Conservation (phyloP, 2,797 vertebrate genomes). For the Cuniculus paca region DNA sequence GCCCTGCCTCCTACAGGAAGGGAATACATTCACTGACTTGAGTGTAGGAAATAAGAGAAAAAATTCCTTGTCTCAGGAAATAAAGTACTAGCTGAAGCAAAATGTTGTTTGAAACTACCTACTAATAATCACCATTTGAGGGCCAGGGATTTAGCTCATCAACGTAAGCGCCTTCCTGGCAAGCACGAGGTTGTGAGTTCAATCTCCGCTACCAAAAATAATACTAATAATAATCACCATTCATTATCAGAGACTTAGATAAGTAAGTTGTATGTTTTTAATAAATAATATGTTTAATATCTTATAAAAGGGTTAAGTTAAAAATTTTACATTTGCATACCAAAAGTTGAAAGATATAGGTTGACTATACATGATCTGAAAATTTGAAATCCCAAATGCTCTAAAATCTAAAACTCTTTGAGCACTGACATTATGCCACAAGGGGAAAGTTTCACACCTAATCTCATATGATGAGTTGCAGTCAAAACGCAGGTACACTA, state of each 20-base stretch:
- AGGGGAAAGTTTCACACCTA: neutral
- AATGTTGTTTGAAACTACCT: neutral
- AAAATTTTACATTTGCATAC: neutral
- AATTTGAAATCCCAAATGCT: neutral
- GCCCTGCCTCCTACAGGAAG: neutral
- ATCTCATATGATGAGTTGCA: neutral
- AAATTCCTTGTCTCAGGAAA: neutral
- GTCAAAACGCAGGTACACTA: neutral
- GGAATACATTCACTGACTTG: neutral
- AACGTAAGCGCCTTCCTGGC: too few species aligned
- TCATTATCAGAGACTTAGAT: neutral
- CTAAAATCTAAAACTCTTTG: neutral
- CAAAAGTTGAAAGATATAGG: neutral
- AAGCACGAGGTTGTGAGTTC: too few species aligned
- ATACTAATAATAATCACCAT: neutral
- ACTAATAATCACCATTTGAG: neutral
- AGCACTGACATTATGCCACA: neutral
- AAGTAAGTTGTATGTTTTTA: neutral
- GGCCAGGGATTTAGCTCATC: too few species aligned
- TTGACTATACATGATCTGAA: neutral
- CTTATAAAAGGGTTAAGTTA: neutral
- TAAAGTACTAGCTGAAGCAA: neutral
- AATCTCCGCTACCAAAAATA: too few species aligned
- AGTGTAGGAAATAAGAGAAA: neutral
- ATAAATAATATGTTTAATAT: conserved; percentile 15